phyloP scores from a whole-genome alignment of 2,113 vertebrate genomes.

The Sceloporus tristichus region DNA sequence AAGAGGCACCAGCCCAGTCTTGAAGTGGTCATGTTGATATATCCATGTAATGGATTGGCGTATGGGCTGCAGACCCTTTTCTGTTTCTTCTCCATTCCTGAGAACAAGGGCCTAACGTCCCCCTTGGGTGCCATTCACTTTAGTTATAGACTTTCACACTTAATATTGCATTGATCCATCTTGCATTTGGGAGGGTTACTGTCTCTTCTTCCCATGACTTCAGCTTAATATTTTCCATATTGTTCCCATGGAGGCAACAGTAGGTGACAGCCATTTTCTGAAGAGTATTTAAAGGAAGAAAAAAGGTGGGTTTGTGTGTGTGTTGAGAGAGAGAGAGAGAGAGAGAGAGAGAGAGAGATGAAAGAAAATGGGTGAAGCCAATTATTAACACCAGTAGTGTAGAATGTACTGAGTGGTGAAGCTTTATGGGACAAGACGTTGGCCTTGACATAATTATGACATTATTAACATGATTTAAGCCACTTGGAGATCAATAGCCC shows the following conservation, averaged over 20 bases:
- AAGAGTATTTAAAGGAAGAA: too few relatives aligned
- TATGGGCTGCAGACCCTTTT: not conserved
- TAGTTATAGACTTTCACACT: conserved; percentile 60
- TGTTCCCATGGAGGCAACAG: not conserved
- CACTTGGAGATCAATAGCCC: conserved; percentile 67
- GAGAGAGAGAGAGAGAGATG: not conserved
- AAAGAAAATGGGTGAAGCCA: conserved; percentile 58
- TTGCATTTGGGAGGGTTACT: conserved; percentile 14
- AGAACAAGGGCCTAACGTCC: conserved; percentile 26
- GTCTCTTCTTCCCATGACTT: not conserved
- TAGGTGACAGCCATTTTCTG: not conserved
- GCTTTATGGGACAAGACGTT: conserved; percentile 51
- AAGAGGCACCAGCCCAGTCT: too few relatives aligned
- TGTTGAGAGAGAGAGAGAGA: not conserved
- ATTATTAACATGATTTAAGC: conserved; percentile 72
- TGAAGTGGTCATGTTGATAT: not conserved
- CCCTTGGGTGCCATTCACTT: conserved; percentile 43
- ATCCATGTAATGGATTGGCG: not conserved
- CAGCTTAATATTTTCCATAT: conserved; percentile 53
- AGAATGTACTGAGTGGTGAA: conserved; percentile 61
- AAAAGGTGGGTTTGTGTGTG: not conserved
- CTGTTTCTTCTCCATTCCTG: conserved; percentile 31
- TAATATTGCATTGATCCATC: conserved; percentile 65
- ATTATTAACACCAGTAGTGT: conserved; percentile 65
- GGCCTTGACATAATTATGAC: conserved; percentile 63